Evolutionary conservation across 2,888 invertebrate species (phyloP), one percentile per base, ranked within the genome.

Genomic region (Zygothrica quintamaculata): DNA sequence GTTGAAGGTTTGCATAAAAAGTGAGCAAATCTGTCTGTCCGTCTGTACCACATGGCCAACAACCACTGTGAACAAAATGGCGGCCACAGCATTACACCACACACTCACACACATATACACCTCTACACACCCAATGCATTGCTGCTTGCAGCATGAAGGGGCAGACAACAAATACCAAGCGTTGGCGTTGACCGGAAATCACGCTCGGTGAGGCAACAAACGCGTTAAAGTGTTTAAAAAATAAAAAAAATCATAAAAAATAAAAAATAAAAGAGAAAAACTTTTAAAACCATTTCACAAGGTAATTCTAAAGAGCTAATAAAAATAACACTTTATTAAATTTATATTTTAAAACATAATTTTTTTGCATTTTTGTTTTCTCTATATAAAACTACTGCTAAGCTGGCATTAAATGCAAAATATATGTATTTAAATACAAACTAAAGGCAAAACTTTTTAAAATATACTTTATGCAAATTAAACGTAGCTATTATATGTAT

Each of bases 101-200:
- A 52, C 22, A n/a, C n/a, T n/a, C n/a, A n/a, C n/a, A n/a, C n/a
- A n/a, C n/a, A n/a, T n/a, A n/a, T n/a, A n/a, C n/a, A n/a, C n/a
- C n/a, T n/a, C n/a, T n/a, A n/a, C n/a, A n/a, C n/a, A n/a, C n/a
- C n/a, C n/a, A 26, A 25, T 25, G 15, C n/a, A 1, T 13, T 26
- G 11, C 22, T 36, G 42, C 3, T n/a, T n/a, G 34, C 36, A 9
- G 12, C 18, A 22, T 22, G 16, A 42, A 1, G 12, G 15, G 7
- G 16, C 15, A 12, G 26, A 12, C 7, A 29, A 43, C 25, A 57
- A 51, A 8, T 46, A 47, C 56, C 53, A 73, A 71, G 71, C 62
- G 74, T 46, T 72, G 69, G 51, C 47, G 60, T 62, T 74, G 74
- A 66, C 76, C 84, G 84, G 84, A 87, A 87, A 74, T 84, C 73